phyloP scores from a whole-genome alignment of 2,797 vertebrate genomes.

The Odontamblyopus rebecca region DNA sequence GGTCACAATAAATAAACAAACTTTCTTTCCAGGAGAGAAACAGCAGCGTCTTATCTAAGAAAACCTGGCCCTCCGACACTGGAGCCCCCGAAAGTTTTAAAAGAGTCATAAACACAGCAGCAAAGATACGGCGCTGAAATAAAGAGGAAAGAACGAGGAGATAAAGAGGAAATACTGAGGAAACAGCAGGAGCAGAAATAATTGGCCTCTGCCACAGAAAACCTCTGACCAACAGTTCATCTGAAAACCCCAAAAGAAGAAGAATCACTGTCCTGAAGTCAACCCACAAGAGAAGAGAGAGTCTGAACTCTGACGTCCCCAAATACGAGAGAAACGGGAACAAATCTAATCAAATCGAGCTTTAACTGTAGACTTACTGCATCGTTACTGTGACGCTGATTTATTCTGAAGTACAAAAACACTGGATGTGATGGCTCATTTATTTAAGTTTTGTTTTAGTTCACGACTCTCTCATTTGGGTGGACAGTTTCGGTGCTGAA shows the following conservation, averaged over 20 bases:
- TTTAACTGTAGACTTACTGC: too few species aligned
- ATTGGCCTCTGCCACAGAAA: slow-evolving; percentile 17
- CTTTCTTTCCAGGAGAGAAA: neutral
- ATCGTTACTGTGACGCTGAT: too few species aligned
- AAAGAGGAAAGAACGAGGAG: neutral
- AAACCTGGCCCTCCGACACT: neutral
- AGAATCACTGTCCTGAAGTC: slow-evolving; percentile 23
- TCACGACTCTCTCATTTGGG: too few species aligned
- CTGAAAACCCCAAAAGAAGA: slow-evolving; percentile 8
- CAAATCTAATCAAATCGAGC: too few species aligned
- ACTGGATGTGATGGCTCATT: too few species aligned
- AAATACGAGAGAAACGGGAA: too few species aligned
- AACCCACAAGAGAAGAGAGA: neutral
- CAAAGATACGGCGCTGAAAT: neutral
- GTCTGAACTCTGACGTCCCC: too few species aligned
- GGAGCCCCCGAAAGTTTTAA: neutral
- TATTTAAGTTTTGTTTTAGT: too few species aligned
- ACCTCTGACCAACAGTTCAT: slow-evolving; percentile 7
- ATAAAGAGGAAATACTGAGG: slow-evolving; percentile 3
- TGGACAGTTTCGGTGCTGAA: too few species aligned
- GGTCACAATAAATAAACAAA: neutral
- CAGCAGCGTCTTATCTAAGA: neutral
- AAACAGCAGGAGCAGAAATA: slow-evolving; percentile 22
- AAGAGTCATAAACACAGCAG: neutral
- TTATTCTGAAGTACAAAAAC: too few species aligned